Base-by-base conservation (phyloP, 2,888 invertebrate genomes). In the Shargacucullia verbasci region DNA sequence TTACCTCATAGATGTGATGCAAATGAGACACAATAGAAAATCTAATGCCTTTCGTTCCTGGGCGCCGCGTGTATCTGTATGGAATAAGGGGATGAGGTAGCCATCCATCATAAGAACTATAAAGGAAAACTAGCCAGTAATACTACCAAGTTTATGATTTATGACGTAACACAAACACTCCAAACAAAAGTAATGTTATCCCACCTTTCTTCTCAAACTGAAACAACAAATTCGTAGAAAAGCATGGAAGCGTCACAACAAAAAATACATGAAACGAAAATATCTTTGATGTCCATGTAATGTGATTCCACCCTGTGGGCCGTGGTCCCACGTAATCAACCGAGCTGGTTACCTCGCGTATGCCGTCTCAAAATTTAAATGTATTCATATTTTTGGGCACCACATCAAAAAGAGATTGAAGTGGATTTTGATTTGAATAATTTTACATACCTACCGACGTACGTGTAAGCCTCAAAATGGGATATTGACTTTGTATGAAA, bases 291-390 rank as follows among this genome's bases (percentile, higher is more conserved):
- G 58, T 33, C 34, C 55, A 10, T 43, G 40, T 73, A 67, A 73
- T 73, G 49, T 15, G 39, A 68, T 68, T 47, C 68, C 64, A 37
- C 59, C 64, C 55, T 41, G 44, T 62, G 46, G 56, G 43, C 47
- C 20, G 20, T 20, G 20, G 20, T 2, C 46, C 50, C 31, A 40
- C 31, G 31, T 56, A 66, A 72, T 72, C 64, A 66, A 53, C 49
- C 55, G 40, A 63, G 59, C 44, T 57, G 54, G 67, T 72, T 69
- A 64, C 46, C 47, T 56, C 34, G 38, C 60, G 62, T 63, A 69
- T 63, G 65, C 61, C 46, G 45, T 59, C 61, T 67, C 57, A 60
- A 75, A n/a, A 75, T 75, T 74, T 67, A 75, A 75, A 75, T 75
- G 60, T 61, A 70, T 70, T 75, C 67, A 70, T 75, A 70, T 75